Evolutionary conservation across 2,888 invertebrate species (phyloP).

Genomic region (Heliconius cydno): DNA sequence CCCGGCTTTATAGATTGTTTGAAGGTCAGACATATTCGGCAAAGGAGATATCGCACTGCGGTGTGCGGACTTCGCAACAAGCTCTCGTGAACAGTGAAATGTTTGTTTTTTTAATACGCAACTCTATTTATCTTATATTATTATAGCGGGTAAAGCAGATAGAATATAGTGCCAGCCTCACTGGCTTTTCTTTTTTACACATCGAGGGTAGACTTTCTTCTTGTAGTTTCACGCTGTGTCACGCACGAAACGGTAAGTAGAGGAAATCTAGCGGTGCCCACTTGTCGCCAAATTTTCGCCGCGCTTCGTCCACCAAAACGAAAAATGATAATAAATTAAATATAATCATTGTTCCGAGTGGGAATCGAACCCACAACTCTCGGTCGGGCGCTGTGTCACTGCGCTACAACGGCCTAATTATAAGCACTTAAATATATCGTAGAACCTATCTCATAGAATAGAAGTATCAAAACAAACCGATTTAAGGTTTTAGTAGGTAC

Average conservation of each 20-base stretch:
- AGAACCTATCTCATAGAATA: conserved; percentile 4
- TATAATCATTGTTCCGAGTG: background rate
- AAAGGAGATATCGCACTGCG: conserved; percentile 28
- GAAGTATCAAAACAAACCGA: background rate
- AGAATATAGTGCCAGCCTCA: background rate
- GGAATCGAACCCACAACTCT: background rate
- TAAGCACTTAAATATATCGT: background rate
- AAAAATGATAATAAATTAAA: no score
- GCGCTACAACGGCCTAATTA: background rate
- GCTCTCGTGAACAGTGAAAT: background rate
- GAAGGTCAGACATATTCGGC: conserved; percentile 28
- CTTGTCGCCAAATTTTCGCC: background rate
- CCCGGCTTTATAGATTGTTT: conserved; percentile 23
- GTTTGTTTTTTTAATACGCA: background rate
- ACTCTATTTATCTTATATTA: background rate
- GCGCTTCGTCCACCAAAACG: background rate
- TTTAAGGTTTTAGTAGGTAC: background rate
- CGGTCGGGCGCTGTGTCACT: background rate
- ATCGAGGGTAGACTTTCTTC: background rate
- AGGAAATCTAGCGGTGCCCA: no score
- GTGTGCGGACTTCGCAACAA: conserved; percentile 18
- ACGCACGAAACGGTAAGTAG: no score
- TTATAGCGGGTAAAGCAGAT: background rate
- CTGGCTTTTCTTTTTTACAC: background rate
- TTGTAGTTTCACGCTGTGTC: no score